Percentiles rank a stretch among this genome's conserved stretches.
These are phyloP conservation scores for Pterocles gutturalis DNA, from an alignment of 2,113 vertebrate species.

Conservation along the genomic window DNA sequence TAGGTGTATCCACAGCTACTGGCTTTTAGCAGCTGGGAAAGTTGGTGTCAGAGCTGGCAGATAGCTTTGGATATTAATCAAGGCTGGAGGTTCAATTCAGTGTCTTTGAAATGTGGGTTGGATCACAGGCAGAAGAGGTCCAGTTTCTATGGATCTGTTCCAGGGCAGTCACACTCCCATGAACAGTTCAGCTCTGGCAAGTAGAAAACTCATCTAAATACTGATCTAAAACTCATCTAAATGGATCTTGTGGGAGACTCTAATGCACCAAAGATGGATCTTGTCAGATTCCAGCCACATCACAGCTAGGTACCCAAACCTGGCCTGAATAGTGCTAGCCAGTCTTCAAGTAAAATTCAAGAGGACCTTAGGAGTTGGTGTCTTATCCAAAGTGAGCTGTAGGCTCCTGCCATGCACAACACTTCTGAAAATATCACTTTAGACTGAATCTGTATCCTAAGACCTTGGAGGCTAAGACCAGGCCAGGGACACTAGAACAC, in stretches of 20 bases:
- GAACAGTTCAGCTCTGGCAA: neutral
- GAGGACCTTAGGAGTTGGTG: neutral
- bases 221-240: neutral
- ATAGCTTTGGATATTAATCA: neutral
- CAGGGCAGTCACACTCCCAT: neutral
- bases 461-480: neutral
- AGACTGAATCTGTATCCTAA: neutral
- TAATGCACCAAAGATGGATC: neutral
- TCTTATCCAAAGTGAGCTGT: neutral
- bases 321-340: neutral
- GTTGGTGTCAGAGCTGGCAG: neutral
- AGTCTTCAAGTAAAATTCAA: neutral
- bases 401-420: neutral
- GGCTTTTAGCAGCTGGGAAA: neutral
- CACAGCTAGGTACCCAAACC: neutral
- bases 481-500: neutral
- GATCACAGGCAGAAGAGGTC: neutral
- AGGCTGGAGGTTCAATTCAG: neutral
- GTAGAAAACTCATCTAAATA: neutral
- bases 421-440: neutral
- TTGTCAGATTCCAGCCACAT: neutral
- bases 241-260: neutral
- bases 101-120: neutral
- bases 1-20: neutral
- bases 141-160: neutral